These are phyloP conservation scores for Sylvicola cinctus DNA, from an alignment of 2,888 invertebrate genomes.

Conservation along the genomic window DNA sequence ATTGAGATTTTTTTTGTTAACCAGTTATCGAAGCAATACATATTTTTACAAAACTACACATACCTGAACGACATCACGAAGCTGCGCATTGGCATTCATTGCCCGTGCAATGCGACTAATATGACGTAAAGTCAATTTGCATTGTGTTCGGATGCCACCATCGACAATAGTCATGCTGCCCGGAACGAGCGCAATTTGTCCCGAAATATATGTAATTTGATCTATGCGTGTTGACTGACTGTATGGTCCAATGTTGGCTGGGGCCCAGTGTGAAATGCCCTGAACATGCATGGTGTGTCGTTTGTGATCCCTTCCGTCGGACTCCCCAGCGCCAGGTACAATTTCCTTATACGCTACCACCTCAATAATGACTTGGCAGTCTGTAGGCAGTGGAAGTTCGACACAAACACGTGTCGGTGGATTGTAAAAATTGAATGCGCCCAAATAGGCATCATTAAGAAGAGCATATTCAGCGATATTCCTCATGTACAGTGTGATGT, in stretches of 20 bases:
- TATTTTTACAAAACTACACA: constrained; percentile 2
- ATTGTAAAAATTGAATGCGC: constrained; percentile 49
- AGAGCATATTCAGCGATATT: constrained; percentile 61
- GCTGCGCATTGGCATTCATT: constrained; percentile 52
- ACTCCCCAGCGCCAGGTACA: not conserved
- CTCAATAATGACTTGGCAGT: constrained; percentile 56
- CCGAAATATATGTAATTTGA: constrained; percentile 69
- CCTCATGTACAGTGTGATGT: constrained; percentile 64
- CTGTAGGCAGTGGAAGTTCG: constrained; percentile 48
- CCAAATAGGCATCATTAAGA: constrained; percentile 58
- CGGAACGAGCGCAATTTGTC: constrained; percentile 80
- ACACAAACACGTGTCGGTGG: constrained; percentile 78
- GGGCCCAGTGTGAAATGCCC: constrained; percentile 94
- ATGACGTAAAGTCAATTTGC: constrained; percentile 65
- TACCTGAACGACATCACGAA: constrained; percentile 64
- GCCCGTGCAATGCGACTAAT: constrained; percentile 64
- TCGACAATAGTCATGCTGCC: constrained; percentile 52
- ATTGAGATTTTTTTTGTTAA: no score
- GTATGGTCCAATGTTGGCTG: constrained; percentile 91
- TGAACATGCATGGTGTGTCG: constrained; percentile 83
- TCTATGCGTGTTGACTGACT: constrained; percentile 77
- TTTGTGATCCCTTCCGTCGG: constrained; percentile 16
- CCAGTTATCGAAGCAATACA: not conserved
- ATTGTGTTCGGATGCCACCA: constrained; percentile 63
- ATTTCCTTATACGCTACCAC: constrained; percentile 34